phyloP scores from a whole-genome alignment of 2,113 vertebrate genomes.

The Ptyas mucosa region DNA sequence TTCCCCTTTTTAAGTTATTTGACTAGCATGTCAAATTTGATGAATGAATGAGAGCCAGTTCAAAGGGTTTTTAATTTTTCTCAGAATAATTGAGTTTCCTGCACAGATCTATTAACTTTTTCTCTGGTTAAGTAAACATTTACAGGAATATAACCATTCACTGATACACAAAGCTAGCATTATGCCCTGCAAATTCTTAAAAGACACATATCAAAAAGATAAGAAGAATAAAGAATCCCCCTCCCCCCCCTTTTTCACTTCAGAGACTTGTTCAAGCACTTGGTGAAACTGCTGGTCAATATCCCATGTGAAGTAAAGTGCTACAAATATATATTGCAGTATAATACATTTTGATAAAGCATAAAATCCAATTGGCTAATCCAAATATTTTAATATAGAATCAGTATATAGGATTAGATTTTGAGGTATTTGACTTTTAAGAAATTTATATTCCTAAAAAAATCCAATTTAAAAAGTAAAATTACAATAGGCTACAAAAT shows the following conservation, averaged over 20 bases:
- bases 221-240: constrained; percentile 22
- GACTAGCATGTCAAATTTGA: constrained; percentile 70
- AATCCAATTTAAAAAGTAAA: background rate
- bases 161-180: constrained; percentile 55
- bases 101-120: constrained; percentile 71
- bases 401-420: background rate
- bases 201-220: constrained; percentile 58
- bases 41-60: constrained; percentile 69
- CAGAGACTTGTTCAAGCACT: constrained; percentile 57
- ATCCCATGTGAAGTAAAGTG: constrained; percentile 51
- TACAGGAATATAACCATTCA: constrained; percentile 65
- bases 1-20: constrained; percentile 62
- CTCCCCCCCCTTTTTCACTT: constrained; percentile 47
- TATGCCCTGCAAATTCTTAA: constrained; percentile 59
- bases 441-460: background rate
- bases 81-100: constrained; percentile 66
- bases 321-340: background rate
- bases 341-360: background rate
- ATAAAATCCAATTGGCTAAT: constrained; percentile 33
- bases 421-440: background rate
- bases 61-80: constrained; percentile 75
- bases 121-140: constrained; percentile 76
- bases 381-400: constrained; percentile 1
- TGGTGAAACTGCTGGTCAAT: constrained; percentile 51
- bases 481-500: background rate